phyloP scores from a whole-genome alignment of 2,797 vertebrate species.

The Lithobates pipiens region DNA sequence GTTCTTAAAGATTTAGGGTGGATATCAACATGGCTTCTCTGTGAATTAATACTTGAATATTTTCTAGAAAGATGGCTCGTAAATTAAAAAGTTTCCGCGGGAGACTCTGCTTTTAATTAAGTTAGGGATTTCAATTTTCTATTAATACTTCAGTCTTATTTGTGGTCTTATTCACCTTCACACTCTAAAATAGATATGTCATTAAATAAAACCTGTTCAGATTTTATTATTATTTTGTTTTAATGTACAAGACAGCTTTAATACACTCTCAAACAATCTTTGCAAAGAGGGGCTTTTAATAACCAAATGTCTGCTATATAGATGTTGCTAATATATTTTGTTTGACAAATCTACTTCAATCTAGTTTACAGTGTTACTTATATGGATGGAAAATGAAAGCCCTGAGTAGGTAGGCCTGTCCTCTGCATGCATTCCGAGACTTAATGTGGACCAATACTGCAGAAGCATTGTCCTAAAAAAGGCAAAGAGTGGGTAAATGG shows the following conservation, averaged over 20 bases:
- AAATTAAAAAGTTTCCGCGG: conserved; percentile 57
- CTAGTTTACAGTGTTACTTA: too few species aligned
- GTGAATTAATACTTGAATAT: conserved; percentile 51
- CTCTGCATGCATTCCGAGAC: too few species aligned
- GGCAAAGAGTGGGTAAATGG: too few species aligned
- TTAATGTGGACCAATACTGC: too few species aligned
- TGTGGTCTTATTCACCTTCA: conserved; percentile 63
- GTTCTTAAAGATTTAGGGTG: conserved; percentile 48
- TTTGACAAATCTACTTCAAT: too few species aligned
- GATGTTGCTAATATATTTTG: too few species aligned
- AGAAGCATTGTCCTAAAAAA: too few species aligned
- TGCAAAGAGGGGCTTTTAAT: conserved; percentile 1
- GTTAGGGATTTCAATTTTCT: conserved; percentile 67
- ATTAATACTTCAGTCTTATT: conserved; percentile 62
- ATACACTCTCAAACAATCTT: conserved; percentile 13
- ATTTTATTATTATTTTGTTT: conserved; percentile 65
- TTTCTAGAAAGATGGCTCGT: conserved; percentile 64
- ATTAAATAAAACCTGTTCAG: conserved; percentile 65
- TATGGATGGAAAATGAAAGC: too few species aligned
- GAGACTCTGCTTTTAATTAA: conserved; percentile 66
- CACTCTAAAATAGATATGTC: conserved; percentile 63
- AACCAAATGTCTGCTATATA: conserved; percentile 8
- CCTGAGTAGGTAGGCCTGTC: too few species aligned
- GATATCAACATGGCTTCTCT: conserved; percentile 56
- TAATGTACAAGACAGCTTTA: conserved; percentile 60